Conservation (phyloP, 1,140 invertebrate species). For the Trachymyrmex cornetzi region DNA sequence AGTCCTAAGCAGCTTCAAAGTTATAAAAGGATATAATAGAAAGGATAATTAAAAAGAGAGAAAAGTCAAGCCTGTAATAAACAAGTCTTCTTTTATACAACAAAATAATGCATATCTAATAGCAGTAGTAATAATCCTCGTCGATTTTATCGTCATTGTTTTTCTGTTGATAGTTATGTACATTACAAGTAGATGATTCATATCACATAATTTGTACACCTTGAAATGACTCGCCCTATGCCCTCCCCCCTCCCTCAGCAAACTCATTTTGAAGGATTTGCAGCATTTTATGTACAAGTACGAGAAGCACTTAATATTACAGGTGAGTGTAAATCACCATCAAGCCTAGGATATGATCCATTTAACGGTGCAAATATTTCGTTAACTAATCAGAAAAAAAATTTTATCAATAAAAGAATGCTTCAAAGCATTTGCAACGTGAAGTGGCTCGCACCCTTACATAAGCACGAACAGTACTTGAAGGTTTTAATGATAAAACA, state of each 20-base stretch:
- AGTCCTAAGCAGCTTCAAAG: conserved; percentile 58
- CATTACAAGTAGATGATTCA: conserved; percentile 76
- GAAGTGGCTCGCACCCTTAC: conserved; percentile 14
- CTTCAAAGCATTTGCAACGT: too few species aligned
- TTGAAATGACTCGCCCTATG: conserved; percentile 65
- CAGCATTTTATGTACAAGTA: conserved; percentile 75
- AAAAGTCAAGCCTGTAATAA: conserved; percentile 78
- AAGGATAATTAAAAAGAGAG: conserved; percentile 76
- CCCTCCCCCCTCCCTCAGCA: too few species aligned
- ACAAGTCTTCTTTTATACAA: conserved; percentile 82
- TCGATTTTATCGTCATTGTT: conserved; percentile 69
- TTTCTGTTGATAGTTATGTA: conserved; percentile 57
- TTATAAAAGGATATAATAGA: conserved; percentile 71
- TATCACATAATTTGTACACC: conserved; percentile 84
- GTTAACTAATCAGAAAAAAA: too few species aligned
- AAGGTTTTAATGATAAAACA: neutral
- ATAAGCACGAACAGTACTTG: conserved; percentile 3
- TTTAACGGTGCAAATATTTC: too few species aligned
- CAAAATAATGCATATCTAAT: conserved; percentile 81
- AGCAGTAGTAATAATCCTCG: conserved; percentile 46
- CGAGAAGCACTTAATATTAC: conserved; percentile 79
- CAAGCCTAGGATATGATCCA: neutral
- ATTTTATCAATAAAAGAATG: too few species aligned
- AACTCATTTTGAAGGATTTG: conserved; percentile 28
- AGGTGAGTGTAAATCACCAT: conserved; percentile 54